phyloP scores from a whole-genome alignment of 2,113 vertebrate species.

The Thalassoma bifasciatum region DNA sequence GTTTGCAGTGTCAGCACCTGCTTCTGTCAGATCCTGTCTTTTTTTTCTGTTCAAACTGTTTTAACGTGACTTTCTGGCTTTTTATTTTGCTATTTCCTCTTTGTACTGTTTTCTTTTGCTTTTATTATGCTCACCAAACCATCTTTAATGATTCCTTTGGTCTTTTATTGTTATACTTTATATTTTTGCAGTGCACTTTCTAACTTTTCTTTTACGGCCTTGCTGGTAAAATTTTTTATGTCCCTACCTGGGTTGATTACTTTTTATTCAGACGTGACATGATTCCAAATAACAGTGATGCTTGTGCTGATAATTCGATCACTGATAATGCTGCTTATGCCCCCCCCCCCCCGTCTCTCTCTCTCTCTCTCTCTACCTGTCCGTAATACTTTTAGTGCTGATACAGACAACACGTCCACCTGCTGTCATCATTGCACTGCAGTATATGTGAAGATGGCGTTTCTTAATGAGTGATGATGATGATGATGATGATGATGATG shows the following conservation, averaged over 20 bases:
- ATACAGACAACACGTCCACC: constrained; percentile 1
- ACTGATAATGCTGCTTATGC: background rate
- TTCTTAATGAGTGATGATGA: constrained; percentile 2
- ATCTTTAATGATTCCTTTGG: background rate
- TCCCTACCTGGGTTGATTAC: constrained; percentile 4
- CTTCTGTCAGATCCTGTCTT: background rate
- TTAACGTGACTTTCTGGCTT: background rate
- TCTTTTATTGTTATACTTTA: background rate
- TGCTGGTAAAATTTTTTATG: background rate
- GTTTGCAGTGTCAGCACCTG: background rate
- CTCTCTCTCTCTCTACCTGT: no score
- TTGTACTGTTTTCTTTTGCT: background rate
- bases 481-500: background rate
- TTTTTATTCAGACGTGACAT: background rate
- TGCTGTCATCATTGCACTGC: background rate
- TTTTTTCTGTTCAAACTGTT: background rate
- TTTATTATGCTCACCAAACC: background rate
- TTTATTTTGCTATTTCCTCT: constrained; percentile 5
- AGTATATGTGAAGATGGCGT: background rate
- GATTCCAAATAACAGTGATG: background rate
- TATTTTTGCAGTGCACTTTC: constrained; percentile 10
- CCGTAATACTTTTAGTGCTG: background rate
- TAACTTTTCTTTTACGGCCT: background rate
- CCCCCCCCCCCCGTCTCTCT: no score
- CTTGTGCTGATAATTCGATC: background rate